A percentile compares a stretch with the other conserved stretches of the same genome.
Conservation (phyloP, 2,797 vertebrate genomes). For the Chlorospingus semifuscus region DNA sequence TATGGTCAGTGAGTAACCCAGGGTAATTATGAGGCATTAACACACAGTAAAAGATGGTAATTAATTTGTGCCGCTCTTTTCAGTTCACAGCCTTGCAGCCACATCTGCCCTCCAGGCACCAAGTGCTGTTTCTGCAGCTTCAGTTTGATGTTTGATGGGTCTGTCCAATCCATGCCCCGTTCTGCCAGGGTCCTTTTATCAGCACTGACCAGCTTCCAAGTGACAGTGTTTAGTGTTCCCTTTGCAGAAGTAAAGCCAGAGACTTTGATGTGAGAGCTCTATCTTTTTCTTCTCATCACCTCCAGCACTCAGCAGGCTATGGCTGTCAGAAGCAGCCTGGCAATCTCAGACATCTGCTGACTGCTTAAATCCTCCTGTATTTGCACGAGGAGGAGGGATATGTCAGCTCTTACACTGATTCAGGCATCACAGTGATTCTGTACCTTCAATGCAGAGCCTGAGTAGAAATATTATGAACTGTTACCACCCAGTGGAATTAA, state of each 20-base stretch:
- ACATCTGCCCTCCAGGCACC: neutral
- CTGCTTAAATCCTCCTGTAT: neutral
- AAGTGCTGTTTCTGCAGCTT: neutral
- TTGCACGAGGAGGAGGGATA: neutral
- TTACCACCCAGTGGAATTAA: neutral
- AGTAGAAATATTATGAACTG: slow-evolving; percentile 9
- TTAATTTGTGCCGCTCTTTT: neutral
- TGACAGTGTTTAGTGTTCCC: neutral
- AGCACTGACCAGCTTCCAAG: neutral
- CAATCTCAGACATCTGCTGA: neutral
- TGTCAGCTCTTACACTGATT: neutral
- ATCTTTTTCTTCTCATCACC: neutral
- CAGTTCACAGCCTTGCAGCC: neutral
- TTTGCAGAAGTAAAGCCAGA: neutral
- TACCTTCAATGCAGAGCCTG: neutral
- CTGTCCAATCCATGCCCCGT: accelerated
- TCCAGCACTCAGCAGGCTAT: neutral
- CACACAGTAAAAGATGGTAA: neutral
- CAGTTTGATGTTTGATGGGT: neutral
- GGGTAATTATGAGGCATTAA: neutral
- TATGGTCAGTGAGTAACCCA: neutral
- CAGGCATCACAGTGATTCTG: neutral
- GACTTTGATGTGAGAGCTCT: neutral
- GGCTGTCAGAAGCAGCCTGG: neutral
- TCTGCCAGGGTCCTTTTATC: neutral